A percentile compares a stretch with the other conserved stretches of the same genome.
Evolutionary conservation across 2,797 vertebrate species (phyloP).

Genomic region (Chaunax sp.): DNA sequence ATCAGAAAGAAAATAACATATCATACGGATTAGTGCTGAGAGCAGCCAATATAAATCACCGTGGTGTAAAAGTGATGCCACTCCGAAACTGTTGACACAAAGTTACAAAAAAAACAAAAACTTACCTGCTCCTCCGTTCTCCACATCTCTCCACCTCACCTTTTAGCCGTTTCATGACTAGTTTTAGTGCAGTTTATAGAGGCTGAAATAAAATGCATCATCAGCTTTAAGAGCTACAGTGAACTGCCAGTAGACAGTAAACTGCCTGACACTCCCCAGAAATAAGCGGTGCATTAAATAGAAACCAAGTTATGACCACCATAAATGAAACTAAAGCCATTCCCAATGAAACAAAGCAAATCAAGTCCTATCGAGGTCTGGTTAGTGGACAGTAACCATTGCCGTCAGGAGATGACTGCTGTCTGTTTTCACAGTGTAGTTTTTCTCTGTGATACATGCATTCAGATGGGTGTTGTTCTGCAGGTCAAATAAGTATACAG

Average conservation of each 20-base stretch:
- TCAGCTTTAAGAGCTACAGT: slow-evolving; percentile 43
- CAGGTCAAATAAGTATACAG: slow-evolving; percentile 11
- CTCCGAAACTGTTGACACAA: no score
- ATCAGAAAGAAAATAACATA: no score
- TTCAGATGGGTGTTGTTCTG: neutral
- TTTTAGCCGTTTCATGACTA: slow-evolving; percentile 24
- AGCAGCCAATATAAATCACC: no score
- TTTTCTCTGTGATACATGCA: neutral
- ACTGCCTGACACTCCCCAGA: slow-evolving; percentile 28
- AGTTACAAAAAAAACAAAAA: no score
- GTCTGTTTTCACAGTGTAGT: neutral
- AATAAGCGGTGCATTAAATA: slow-evolving; percentile 25
- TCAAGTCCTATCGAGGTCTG: slow-evolving; percentile 3
- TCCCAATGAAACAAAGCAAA: slow-evolving; percentile 3
- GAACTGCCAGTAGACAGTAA: slow-evolving; percentile 6
- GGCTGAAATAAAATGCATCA: slow-evolving; percentile 54
- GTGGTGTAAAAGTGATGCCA: no score
- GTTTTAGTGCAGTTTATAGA: slow-evolving; percentile 55
- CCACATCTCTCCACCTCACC: slow-evolving; percentile 21
- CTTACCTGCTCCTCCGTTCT: neutral
- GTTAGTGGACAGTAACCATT: neutral
- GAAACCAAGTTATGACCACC: slow-evolving; percentile 8
- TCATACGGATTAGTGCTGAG: no score
- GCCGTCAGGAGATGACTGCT: slow-evolving; percentile 1
- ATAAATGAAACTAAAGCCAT: slow-evolving; percentile 16